Conservation (phyloP, 2,797 vertebrate species). For the Octomys mimax region DNA sequence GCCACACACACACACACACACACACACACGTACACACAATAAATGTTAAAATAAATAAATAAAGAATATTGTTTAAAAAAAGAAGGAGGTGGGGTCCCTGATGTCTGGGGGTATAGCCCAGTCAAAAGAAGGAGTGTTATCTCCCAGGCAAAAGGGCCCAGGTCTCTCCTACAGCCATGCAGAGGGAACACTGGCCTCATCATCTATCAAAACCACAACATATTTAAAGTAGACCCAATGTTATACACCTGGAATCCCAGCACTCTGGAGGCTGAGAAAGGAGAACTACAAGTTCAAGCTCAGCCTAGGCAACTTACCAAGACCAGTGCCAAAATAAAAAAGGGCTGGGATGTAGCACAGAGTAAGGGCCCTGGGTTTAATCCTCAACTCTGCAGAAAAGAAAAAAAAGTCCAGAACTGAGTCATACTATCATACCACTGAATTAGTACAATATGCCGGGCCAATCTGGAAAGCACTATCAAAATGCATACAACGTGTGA, state of each 20-base stretch:
- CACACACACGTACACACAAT: too few relatives aligned
- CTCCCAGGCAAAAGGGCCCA: neutral
- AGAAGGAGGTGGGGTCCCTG: neutral
- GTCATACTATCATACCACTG: neutral
- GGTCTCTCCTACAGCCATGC: neutral
- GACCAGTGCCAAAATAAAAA: neutral
- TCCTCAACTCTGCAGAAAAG: neutral
- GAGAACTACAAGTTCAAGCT: neutral
- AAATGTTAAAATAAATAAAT: too few relatives aligned
- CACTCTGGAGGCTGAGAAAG: neutral
- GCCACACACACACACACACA: too few relatives aligned
- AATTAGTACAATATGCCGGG: neutral
- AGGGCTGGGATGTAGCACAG: neutral
- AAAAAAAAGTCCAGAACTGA: conserved; percentile 22
- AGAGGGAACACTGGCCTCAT: neutral
- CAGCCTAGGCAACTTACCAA: neutral
- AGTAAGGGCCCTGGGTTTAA: neutral
- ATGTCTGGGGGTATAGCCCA: neutral
- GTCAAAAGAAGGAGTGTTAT: neutral
- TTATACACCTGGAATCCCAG: neutral
- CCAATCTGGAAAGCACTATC: neutral
- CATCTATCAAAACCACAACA: neutral
- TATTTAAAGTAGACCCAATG: neutral
- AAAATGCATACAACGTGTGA: neutral
- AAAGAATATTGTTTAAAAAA: too few relatives aligned